These are phyloP conservation scores for Nyctalus aviator DNA, from an alignment of 2,797 vertebrate genomes.

Conservation along the genomic window DNA sequence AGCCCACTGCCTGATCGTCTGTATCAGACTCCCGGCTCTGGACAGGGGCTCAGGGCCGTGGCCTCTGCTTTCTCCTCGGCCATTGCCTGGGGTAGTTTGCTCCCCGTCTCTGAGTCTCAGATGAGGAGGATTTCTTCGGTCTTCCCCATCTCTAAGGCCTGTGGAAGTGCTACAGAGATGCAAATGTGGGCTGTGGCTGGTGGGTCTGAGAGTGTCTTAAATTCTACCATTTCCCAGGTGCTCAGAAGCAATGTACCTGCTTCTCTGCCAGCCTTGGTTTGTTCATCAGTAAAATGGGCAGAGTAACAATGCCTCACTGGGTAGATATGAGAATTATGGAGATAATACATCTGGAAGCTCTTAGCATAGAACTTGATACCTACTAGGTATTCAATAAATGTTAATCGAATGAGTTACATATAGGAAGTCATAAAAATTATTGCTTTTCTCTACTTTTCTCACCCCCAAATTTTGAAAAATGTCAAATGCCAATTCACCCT, in stretches of 20 bases:
- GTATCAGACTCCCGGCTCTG: background rate
- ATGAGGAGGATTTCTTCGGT: background rate
- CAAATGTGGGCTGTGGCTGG: background rate
- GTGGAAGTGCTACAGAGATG: background rate
- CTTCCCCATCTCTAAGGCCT: background rate
- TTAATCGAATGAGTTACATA: background rate
- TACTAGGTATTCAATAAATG: background rate
- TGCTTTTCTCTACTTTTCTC: background rate
- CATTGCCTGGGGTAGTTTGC: background rate
- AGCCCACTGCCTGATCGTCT: background rate
- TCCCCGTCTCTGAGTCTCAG: background rate
- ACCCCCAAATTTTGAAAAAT: background rate
- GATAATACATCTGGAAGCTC: background rate
- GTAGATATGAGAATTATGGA: background rate
- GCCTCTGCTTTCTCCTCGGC: background rate
- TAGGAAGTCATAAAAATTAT: background rate
- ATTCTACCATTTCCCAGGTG: background rate
- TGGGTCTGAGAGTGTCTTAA: background rate
- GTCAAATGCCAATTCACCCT: background rate
- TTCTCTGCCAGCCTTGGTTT: background rate
- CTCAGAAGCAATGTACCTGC: background rate
- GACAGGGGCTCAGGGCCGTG: background rate
- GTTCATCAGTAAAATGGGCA: background rate
- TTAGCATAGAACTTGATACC: background rate
- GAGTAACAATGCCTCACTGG: background rate